phyloP scores from a whole-genome alignment of 2,797 vertebrate species.

The Caiman crocodilus region DNA sequence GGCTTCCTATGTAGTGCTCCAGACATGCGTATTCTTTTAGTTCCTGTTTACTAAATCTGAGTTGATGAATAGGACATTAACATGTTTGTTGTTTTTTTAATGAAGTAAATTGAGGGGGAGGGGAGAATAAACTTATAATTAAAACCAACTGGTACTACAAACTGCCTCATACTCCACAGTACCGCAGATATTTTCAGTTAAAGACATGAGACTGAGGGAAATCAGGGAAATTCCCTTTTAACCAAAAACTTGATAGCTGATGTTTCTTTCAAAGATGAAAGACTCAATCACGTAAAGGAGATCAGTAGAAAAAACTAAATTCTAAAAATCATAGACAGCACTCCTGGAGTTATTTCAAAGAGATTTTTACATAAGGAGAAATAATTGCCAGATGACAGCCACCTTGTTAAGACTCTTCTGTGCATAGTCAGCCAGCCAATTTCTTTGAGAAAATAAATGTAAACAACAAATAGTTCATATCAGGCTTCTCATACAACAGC shows the following conservation, averaged over 20 bases:
- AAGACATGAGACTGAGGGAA: neutral
- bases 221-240: neutral
- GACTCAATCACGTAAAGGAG: neutral
- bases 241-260: neutral
- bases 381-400: neutral
- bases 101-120: neutral
- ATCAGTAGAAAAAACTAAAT: neutral
- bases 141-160: slow-evolving; percentile 32
- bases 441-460: neutral
- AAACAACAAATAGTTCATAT: neutral
- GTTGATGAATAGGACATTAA: neutral
- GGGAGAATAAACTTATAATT: slow-evolving; percentile 56
- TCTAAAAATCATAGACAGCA: neutral
- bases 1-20: slow-evolving; percentile 9
- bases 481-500: neutral
- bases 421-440: neutral
- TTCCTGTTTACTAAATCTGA: slow-evolving; percentile 23
- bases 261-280: slow-evolving; percentile 1
- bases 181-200: neutral
- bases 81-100: slow-evolving; percentile 28
- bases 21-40: neutral
- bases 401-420: neutral
- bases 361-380: neutral
- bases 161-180: neutral
- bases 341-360: neutral